Evolutionary conservation across 2,888 invertebrate genomes (phyloP), one percentile per base, ranked within the genome.

Genomic region (Brachyopa scutellaris): DNA sequence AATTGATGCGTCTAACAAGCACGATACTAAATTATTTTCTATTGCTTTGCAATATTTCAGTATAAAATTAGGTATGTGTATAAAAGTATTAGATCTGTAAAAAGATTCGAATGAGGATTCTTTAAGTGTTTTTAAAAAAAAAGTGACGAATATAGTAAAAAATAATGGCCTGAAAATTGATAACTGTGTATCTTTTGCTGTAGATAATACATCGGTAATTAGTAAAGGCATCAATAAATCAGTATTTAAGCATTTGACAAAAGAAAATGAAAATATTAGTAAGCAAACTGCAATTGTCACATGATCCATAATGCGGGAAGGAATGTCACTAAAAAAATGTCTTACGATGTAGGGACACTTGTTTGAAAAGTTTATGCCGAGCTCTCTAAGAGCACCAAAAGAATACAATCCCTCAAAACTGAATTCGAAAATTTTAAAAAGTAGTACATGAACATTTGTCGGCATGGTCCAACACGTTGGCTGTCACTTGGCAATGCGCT

Each of bases 381-480:
- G 33, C 8, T 33, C 8, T 33, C 33, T 2, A 33, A 33, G 5
- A n/a, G 33, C 21, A 21, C 23, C 21, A 45, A 45, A 45, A 21
- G 45, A 45, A 45, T 45, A 1, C n/a, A 21, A 45, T n/a, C 45
- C 11, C 45, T 40, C 4, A 40, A 40, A 40, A 40, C 2, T 21
- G 21, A 21, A n/a, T 45, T 45, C 45, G 45, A 19, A 21, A 6
- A 45, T 2, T 45, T 45, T 45, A 21, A n/a, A 45, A 45, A 21
- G 45, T 21, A 45, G 49, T 49, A 49, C 7, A 33, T 33, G 33
- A 33, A 33, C 2, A 33, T 33, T 5, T 8, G 13, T 49, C 29
- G 49, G 49, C 29, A 49, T 49, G 26, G 49, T 49, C 26, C 29
- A 49, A 49, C 49, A 49, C 29, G 29, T 49, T 49, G 49, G 29